phyloP scores from a whole-genome alignment of 1,140 invertebrate species.

The Leptoteleia sp. region DNA sequence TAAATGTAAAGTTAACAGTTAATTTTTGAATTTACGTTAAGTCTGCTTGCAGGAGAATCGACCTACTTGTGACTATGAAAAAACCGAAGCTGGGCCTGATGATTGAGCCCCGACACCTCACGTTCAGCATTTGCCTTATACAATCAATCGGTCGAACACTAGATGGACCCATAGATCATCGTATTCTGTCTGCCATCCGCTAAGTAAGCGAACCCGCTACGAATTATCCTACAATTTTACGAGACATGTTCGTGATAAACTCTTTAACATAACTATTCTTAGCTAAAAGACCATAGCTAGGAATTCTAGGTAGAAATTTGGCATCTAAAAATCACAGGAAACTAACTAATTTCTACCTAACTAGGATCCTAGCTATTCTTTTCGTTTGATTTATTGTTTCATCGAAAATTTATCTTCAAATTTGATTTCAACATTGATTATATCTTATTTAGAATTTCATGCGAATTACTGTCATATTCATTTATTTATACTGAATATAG shows the following conservation, averaged over 20 bases:
- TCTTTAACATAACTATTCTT: no score
- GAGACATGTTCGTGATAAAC: constrained; percentile 41
- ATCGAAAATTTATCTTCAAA: constrained; percentile 6
- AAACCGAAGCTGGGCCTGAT: constrained; percentile 74
- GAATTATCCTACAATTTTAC: constrained; percentile 61
- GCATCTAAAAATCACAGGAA: no score
- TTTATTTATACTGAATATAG: not conserved
- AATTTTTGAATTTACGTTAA: no score
- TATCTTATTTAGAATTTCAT: not conserved
- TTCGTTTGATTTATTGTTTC: no score
- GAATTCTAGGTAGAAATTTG: no score
- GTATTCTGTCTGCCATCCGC: constrained; percentile 70
- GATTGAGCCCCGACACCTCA: constrained; percentile 72
- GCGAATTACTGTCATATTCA: constrained; percentile 1
- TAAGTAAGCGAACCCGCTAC: constrained; percentile 68
- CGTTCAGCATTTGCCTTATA: no score
- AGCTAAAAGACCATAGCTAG: no score
- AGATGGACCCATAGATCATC: constrained; percentile 67
- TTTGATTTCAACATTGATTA: constrained; percentile 4
- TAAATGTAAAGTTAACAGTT: no score
- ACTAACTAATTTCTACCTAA: no score
- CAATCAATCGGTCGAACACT: constrained; percentile 66
- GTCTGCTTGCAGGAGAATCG: constrained; percentile 81
- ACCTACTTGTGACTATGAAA: constrained; percentile 80
- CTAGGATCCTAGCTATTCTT: no score